Percentiles rank a stretch among this genome's conserved stretches.
These are phyloP conservation scores for Lepidochrysops patricia DNA, from an alignment of 2,888 invertebrate species.

Conservation along the genomic window DNA sequence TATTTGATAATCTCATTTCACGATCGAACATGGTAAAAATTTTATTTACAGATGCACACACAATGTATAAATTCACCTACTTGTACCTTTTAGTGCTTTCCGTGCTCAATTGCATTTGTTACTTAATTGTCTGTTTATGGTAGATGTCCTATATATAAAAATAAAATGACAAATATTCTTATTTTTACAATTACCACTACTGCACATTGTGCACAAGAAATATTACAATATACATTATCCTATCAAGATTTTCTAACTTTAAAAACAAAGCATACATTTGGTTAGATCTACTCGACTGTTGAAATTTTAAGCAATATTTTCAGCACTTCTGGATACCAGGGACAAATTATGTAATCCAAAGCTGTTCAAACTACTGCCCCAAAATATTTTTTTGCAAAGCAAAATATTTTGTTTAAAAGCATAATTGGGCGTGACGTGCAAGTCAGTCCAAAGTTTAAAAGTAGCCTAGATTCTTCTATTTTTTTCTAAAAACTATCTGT, in stretches of 20 bases:
- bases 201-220: conserved; percentile 56
- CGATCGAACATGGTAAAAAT: conserved; percentile 68
- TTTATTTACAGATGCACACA: conserved; percentile 66
- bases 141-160: conserved; percentile 57
- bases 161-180: conserved; percentile 62
- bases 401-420: too few relatives aligned
- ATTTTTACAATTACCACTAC: conserved; percentile 58
- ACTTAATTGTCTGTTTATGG: conserved; percentile 12
- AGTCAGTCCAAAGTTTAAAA: too few relatives aligned
- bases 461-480: too few relatives aligned
- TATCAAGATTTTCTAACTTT: background rate
- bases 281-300: background rate
- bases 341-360: background rate
- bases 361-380: too few relatives aligned
- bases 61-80: conserved; percentile 56
- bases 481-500: too few relatives aligned
- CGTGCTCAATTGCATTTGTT: background rate
- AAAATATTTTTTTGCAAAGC: too few relatives aligned
- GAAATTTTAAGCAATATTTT: background rate
- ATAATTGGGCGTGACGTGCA: too few relatives aligned
- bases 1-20: conserved; percentile 71
- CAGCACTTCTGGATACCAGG: conserved; percentile 10
- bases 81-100: conserved; percentile 62
- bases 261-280: background rate
- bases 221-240: background rate